Evolutionary conservation across 2,797 vertebrate genomes (phyloP), one percentile per base, ranked within the genome.

Genomic region (Hippopotamyrus pictus): DNA sequence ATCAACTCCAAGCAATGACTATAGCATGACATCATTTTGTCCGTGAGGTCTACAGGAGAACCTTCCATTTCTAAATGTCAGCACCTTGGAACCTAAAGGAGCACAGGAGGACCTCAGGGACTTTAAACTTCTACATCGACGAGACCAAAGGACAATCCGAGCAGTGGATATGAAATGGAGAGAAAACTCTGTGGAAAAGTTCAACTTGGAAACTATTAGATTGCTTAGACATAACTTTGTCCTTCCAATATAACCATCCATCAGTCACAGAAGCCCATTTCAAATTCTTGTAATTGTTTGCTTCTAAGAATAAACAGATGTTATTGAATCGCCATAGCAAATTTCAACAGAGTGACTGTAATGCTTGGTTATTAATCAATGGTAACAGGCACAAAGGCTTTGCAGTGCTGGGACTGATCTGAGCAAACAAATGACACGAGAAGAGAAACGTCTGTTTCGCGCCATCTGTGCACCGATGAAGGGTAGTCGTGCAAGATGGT

Each of bases 1-100:
- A 17, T 73, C 69, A 82, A 82, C 37, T 17, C 25, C 22, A 17
- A 79, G 83, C 11, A 29, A 48, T 8, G 3, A 62, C 5, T 84
- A 48, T 25, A 84, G 41, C 25, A 85, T 51, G 69, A 73, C 33
- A 51, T 53, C 50, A 51, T 33, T 53, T 17, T 86, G 22, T 33
- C 48, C 2, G 5, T 33, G 48, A 86, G 51, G 50, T 86, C 25
- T 17, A 94, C 92, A 69, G 94, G 88, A 29, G 88, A 76, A 89
- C 91, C 93, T 12, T 92, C 91, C 88, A 93, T 84, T 76, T 94
- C 90, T 73, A 93, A 89, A 90, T 89, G 89, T 93, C 90, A 94
- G 91, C 29, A 85, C 92, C 92, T 89, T 92, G 87, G 91, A 93
- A 87, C 50, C n/a, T 86, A 12, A 17, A 7, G 22, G 9, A 84